phyloP scores from a whole-genome alignment of 2,888 invertebrate genomes.

The Gryllus longicercus region DNA sequence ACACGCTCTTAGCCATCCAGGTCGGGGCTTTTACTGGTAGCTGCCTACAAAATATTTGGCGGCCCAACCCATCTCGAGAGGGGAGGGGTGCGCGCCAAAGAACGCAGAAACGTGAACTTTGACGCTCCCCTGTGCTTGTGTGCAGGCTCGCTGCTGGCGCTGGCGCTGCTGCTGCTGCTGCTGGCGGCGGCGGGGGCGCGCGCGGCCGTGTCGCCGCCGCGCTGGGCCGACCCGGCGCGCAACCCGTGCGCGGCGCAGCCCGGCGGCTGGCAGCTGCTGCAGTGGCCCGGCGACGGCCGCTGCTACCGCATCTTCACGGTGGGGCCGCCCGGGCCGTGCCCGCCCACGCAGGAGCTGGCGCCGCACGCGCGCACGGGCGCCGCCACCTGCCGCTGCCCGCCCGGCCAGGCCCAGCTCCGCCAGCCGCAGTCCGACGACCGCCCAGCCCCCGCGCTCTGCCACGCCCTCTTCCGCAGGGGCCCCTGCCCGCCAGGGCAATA shows the following conservation, averaged over 20 bases:
- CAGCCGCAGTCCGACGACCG: slow-evolving; percentile 65
- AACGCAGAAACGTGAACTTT: too few relatives aligned
- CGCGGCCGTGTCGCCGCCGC: slow-evolving; percentile 72
- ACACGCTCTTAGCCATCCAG: too few relatives aligned
- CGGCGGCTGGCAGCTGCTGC: slow-evolving; percentile 80
- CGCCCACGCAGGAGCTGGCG: slow-evolving; percentile 76
- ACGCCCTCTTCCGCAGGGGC: slow-evolving; percentile 69
- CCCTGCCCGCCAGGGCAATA: slow-evolving; percentile 71
- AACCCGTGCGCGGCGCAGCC: slow-evolving; percentile 80
- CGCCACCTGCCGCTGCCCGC: slow-evolving; percentile 80
- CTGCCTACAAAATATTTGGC: too few relatives aligned
- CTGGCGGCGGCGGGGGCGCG: slow-evolving; percentile 42
- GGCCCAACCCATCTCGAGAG: too few relatives aligned
- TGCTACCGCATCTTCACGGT: slow-evolving; percentile 82
- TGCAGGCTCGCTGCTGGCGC: neutral
- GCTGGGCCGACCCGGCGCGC: slow-evolving; percentile 77
- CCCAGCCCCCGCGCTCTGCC: slow-evolving; percentile 67
- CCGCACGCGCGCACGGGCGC: slow-evolving; percentile 55
- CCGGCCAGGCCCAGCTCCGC: slow-evolving; percentile 69
- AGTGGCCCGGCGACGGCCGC: slow-evolving; percentile 77
- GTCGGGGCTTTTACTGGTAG: too few relatives aligned
- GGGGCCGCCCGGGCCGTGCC: slow-evolving; percentile 58
- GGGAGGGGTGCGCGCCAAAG: too few relatives aligned
- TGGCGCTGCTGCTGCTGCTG: slow-evolving; percentile 21
- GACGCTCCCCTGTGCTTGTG: too few relatives aligned